A percentile compares a stretch with the other conserved stretches of the same genome.
Conservation (phyloP, 2,797 vertebrate species). For the Chromis chromis region DNA sequence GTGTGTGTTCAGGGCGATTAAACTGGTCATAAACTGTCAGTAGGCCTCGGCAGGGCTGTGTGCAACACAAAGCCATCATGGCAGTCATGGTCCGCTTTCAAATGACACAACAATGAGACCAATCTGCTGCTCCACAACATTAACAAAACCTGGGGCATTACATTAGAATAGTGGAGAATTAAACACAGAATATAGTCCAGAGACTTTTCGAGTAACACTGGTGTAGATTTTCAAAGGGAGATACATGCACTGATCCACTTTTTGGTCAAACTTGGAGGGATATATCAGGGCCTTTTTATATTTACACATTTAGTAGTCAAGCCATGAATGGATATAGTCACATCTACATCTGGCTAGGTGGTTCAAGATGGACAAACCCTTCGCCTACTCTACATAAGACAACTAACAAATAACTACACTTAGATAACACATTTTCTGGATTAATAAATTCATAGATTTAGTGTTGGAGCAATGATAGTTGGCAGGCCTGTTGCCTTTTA, state of each 20-base stretch:
- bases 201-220: background rate
- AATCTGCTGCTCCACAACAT: conserved; percentile 45
- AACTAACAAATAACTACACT: no score
- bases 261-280: no score
- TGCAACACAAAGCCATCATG: conserved; percentile 61
- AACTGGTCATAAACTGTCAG: conserved; percentile 40
- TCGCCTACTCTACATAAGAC: no score
- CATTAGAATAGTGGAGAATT: conserved; percentile 1
- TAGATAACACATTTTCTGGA: no score
- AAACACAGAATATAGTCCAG: conserved; percentile 5
- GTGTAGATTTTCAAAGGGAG: background rate
- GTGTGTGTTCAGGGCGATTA: conserved; percentile 24
- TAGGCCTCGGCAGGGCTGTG: conserved; percentile 47
- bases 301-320: background rate
- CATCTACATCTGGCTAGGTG: background rate
- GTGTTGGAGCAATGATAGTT: no score
- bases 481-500: no score
- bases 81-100: conserved; percentile 73
- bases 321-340: background rate
- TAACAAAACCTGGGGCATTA: conserved; percentile 37
- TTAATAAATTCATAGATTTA: background rate
- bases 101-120: conserved; percentile 66
- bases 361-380: no score
- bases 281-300: no score
- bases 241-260: background rate